These are phyloP conservation scores for Nasonia giraulti DNA, from an alignment of 1,140 invertebrate genomes.

Conservation along the genomic window DNA sequence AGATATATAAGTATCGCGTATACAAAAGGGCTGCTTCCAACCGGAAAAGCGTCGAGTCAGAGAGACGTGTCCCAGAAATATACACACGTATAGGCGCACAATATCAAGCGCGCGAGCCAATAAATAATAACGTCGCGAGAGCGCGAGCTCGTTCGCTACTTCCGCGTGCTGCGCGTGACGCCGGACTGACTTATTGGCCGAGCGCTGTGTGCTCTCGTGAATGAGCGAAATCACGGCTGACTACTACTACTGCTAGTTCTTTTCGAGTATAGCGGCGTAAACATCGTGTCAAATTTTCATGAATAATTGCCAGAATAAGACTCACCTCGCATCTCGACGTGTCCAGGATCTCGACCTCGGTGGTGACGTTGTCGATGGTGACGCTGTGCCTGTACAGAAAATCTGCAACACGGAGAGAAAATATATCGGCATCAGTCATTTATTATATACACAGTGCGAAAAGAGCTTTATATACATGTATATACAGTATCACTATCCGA, in stretches of 20 bases:
- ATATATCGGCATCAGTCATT: not conserved
- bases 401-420: conserved; percentile 78
- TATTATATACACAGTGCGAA: no score
- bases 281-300: not conserved
- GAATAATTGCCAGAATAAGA: conserved; percentile 52
- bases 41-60: not conserved
- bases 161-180: conserved; percentile 40
- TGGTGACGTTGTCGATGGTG: conserved; percentile 84
- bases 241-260: not conserved
- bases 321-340: conserved; percentile 87
- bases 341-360: conserved; percentile 88
- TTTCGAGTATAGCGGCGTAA: not conserved
- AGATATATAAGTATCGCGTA: no score
- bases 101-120: conserved; percentile 12
- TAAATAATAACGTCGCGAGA: conserved; percentile 41
- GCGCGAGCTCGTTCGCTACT: not conserved
- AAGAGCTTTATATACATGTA: not conserved
- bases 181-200: conserved; percentile 35
- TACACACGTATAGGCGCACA: not conserved
- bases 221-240: not conserved
- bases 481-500: no score
- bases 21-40: not conserved
- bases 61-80: conserved; percentile 23
- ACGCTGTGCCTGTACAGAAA: conserved; percentile 86
- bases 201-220: not conserved